These are phyloP conservation scores for Lithobates pipiens DNA, from an alignment of 2,797 vertebrate genomes.

Conservation along the genomic window DNA sequence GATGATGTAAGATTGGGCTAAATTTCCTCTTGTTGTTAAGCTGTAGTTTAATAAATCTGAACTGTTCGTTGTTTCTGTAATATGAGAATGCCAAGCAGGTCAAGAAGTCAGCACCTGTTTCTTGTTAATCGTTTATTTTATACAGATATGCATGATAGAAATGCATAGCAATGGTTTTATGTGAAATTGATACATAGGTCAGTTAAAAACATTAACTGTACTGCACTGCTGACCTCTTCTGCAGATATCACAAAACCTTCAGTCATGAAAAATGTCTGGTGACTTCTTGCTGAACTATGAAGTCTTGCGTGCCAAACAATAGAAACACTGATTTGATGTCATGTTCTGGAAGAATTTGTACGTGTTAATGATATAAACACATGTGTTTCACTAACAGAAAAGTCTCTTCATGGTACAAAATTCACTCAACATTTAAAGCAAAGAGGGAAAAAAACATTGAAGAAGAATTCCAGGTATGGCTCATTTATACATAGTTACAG, in stretches of 20 bases:
- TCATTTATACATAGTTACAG: too few relatives aligned
- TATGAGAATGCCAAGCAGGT: not conserved
- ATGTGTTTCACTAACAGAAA: not conserved
- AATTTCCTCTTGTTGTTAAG: slow-evolving; percentile 25
- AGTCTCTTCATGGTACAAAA: not conserved
- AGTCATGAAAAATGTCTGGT: slow-evolving; percentile 8
- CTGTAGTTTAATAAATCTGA: not conserved
- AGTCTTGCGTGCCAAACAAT: slow-evolving; percentile 9
- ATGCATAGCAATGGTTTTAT: slow-evolving; percentile 12
- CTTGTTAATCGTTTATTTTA: slow-evolving; percentile 12
- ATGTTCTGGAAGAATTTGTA: not conserved
- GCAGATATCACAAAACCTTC: not conserved
- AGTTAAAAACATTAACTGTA: slow-evolving; percentile 41
- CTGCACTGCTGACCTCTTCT: slow-evolving; percentile 8
- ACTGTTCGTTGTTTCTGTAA: not conserved
- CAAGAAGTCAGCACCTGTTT: slow-evolving; percentile 5
- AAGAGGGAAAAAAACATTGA: too few relatives aligned
- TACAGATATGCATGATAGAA: slow-evolving; percentile 21
- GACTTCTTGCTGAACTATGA: slow-evolving; percentile 32
- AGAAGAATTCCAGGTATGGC: too few relatives aligned
- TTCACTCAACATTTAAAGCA: not conserved
- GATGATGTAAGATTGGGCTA: slow-evolving; percentile 25
- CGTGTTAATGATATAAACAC: slow-evolving; percentile 9
- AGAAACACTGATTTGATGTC: slow-evolving; percentile 7
- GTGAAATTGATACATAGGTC: not conserved